Conservation (phyloP, 2,888 invertebrate species). For the Neoscelio sp. region DNA sequence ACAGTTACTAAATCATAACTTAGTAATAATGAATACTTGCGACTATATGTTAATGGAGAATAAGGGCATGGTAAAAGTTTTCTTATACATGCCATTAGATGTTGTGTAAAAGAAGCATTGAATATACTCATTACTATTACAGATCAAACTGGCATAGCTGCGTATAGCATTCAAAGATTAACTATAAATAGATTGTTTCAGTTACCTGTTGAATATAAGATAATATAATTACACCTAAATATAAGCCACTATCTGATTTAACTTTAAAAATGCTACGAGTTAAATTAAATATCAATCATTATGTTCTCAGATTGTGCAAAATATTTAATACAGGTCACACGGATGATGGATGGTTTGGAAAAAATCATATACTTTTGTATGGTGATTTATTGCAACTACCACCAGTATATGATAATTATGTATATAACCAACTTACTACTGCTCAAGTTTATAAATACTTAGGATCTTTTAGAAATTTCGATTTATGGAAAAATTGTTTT, state of each 20-base stretch:
- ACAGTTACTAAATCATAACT: constrained; percentile 24
- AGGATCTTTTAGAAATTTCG: constrained; percentile 67
- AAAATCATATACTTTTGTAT: constrained; percentile 72
- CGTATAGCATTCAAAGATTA: constrained; percentile 76
- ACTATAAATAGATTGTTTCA: constrained; percentile 70
- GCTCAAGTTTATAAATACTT: constrained; percentile 68
- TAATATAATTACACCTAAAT: constrained; percentile 68
- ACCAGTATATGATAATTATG: constrained; percentile 72
- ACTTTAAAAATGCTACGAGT: constrained; percentile 69
- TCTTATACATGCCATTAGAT: constrained; percentile 72
- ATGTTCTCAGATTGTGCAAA: constrained; percentile 69
- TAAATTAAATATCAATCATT: constrained; percentile 69
- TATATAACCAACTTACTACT: constrained; percentile 66
- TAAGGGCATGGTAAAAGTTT: constrained; percentile 76
- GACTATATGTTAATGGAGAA: constrained; percentile 71
- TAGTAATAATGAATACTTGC: constrained; percentile 23
- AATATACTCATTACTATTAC: constrained; percentile 72
- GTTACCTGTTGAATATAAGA: constrained; percentile 11
- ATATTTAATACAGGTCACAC: constrained; percentile 58
- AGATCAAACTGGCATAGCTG: constrained; percentile 77
- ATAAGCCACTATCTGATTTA: constrained; percentile 71
- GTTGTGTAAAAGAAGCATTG: constrained; percentile 70
- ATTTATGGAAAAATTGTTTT: constrained; percentile 74
- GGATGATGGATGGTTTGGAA: constrained; percentile 75
- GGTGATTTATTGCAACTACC: constrained; percentile 72